Conservation (phyloP, 2,888 invertebrate genomes). For the Epirrita christyi region DNA sequence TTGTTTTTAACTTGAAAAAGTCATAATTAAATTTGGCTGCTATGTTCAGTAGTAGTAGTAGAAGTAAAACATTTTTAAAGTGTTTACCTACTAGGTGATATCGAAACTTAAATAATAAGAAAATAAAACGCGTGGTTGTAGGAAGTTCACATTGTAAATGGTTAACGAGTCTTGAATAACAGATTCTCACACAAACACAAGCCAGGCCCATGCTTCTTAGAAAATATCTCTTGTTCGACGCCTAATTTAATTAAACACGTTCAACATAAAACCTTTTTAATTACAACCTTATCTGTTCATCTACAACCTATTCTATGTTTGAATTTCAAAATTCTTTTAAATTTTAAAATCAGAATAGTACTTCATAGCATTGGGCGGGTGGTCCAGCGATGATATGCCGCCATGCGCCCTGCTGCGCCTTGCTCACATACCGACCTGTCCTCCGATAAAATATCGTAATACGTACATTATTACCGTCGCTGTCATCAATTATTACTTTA, state of each 20-base stretch:
- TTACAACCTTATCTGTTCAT: constrained; percentile 43
- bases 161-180: neutral
- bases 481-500: constrained; percentile 43
- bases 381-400: constrained; percentile 59
- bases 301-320: constrained; percentile 31
- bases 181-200: constrained; percentile 13
- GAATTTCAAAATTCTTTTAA: constrained; percentile 29
- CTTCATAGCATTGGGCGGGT: constrained; percentile 61
- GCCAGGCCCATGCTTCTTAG: constrained; percentile 14
- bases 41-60: too few relatives aligned
- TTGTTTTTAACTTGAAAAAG: too few relatives aligned
- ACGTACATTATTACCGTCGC: constrained; percentile 37
- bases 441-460: constrained; percentile 49
- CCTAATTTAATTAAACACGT: constrained; percentile 39
- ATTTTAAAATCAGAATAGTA: constrained; percentile 41
- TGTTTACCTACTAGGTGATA: too few relatives aligned
- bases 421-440: constrained; percentile 59
- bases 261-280: constrained; percentile 39
- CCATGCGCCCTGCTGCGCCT: constrained; percentile 61
- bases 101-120: neutral
- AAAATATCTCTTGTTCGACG: constrained; percentile 30
- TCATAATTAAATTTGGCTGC: too few relatives aligned
- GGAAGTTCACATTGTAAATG: constrained; percentile 1
- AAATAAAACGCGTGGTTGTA: neutral
- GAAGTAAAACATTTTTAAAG: too few relatives aligned